Base-by-base conservation (phyloP, 2,113 vertebrate species). In the Struthio camelus region DNA sequence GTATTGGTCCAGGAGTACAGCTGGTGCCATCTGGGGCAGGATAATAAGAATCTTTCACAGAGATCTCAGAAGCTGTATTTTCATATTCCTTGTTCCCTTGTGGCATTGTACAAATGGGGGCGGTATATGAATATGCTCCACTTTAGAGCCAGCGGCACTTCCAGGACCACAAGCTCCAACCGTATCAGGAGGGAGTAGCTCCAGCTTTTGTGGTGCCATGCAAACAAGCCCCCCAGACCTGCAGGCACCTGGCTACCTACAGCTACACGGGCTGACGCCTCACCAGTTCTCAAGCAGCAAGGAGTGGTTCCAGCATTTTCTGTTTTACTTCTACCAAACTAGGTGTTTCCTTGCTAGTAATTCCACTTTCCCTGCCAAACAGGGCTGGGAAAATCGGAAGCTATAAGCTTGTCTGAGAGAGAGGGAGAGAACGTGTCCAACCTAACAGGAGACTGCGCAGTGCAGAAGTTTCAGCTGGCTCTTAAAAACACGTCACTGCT, bases 41-140 rank as follows among this genome's bases (percentile, higher is more conserved):
- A 97, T 90, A 97, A 97, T 96, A 89, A 90, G 95, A 92, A 95
- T 93, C 97, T 97, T 97, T 97, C 97, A 96, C 94, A 95, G 96
- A 79, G 92, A 80, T 72, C 94, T 79, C 95, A 88, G 87, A 96
- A 67, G 92, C 97, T 62, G 94, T 88, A 87, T 96, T 96, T 96
- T 94, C 91, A 38, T 95, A 64, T 61, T 75, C 87, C 80, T 62
- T 51, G 38, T 75, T 81, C 58, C 85, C 65, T 76, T 84, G 6
- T 5, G n/a, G 72, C 48, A 3, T 84, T 54, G 38, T 28, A 82
- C 85, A 42, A 71, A 80, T 3, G 87, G 84, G 40, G 71, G 62
- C 10, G 71, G 82, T 70, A 78, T 61, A n/a, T 62, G 90, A 94
- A 89, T n/a, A 14, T 8, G 89, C 85, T 56, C 82, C 89, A 8